Conservation (phyloP, 1,140 invertebrate species). For the Drosophila tani region DNA sequence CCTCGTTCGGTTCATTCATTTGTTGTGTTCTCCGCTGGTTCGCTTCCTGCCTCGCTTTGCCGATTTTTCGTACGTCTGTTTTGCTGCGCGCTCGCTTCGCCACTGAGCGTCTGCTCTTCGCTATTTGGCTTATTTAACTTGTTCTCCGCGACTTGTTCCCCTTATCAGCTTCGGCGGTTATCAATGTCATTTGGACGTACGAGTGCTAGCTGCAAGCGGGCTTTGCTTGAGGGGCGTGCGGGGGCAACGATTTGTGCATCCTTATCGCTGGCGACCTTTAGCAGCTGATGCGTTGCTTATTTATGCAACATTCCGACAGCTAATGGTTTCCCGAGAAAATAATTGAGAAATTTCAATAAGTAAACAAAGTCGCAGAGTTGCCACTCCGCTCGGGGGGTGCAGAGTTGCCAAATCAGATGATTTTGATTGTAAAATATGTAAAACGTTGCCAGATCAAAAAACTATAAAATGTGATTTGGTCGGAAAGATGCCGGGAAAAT, state of each 20-base stretch:
- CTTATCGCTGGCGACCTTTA: constrained; percentile 9
- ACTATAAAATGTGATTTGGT: too few relatives aligned
- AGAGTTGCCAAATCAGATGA: constrained; percentile 6
- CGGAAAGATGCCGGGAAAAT: too few relatives aligned
- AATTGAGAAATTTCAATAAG: constrained; percentile 22
- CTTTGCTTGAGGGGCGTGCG: neutral
- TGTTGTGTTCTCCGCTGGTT: constrained; percentile 36
- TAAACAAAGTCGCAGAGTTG: constrained; percentile 21
- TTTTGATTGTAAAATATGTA: neutral
- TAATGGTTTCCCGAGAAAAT: neutral
- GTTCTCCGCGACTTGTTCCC: constrained; percentile 21
- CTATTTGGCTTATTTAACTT: constrained; percentile 56
- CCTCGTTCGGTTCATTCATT: constrained; percentile 54
- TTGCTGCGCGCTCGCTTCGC: constrained; percentile 59
- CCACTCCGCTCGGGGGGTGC: neutral
- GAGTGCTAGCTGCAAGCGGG: constrained; percentile 9
- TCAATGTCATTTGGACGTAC: constrained; percentile 13
- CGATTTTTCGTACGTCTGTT: constrained; percentile 70
- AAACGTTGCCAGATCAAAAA: too few relatives aligned
- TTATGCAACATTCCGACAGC: constrained; percentile 1
- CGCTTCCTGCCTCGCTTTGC: constrained; percentile 39
- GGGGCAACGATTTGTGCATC: constrained; percentile 5
- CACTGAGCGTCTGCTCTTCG: constrained; percentile 57
- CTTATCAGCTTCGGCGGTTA: constrained; percentile 43
- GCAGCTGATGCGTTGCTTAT: neutral